phyloP scores from a whole-genome alignment of 2,113 vertebrate genomes.

The Albula glossodonta region DNA sequence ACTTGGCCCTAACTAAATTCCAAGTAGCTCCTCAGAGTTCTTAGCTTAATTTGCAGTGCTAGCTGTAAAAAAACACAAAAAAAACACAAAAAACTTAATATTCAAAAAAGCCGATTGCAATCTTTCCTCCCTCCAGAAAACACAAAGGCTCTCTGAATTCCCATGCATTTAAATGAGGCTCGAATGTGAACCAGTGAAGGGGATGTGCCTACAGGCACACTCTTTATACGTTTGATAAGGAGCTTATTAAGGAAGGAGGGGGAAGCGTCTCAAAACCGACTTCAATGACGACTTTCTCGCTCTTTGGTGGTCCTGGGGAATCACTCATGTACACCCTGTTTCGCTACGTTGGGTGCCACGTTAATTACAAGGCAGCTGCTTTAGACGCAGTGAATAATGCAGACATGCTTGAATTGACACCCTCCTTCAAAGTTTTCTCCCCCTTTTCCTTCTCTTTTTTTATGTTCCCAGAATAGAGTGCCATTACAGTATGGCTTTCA shows the following conservation, averaged over 20 bases:
- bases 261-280: background rate
- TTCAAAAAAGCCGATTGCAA: background rate
- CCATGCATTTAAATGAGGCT: background rate
- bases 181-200: background rate
- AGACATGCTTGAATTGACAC: conserved; percentile 9
- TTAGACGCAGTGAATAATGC: background rate
- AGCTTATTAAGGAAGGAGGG: background rate
- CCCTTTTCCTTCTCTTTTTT: background rate
- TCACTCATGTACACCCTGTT: background rate
- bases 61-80: too few species aligned
- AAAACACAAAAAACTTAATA: too few species aligned
- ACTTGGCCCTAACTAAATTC: too few species aligned
- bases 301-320: conserved; percentile 10
- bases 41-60: too few species aligned
- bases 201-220: too few species aligned
- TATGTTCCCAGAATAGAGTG: background rate
- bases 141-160: background rate
- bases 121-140: background rate
- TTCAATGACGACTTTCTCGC: conserved; percentile 1
- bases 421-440: background rate
- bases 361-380: background rate
- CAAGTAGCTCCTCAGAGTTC: too few species aligned
- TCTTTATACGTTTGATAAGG: background rate
- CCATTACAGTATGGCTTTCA: background rate
- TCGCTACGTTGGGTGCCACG: background rate